Conservation (phyloP, 1,140 invertebrate genomes). For the Ceratoteleas bidentatus region DNA sequence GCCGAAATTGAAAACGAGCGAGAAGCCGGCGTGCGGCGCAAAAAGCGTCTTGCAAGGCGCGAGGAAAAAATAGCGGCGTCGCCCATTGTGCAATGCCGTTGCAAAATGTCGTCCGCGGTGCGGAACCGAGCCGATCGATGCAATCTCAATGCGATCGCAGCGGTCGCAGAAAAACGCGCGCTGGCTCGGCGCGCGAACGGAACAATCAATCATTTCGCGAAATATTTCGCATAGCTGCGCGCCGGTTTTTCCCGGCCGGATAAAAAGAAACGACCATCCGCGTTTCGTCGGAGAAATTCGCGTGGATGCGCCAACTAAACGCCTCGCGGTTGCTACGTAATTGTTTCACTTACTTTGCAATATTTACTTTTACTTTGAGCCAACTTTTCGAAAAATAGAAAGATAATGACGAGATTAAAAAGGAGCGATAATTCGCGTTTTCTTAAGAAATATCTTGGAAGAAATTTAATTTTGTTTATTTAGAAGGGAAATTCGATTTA, state of each 20-base stretch:
- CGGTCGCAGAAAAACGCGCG: constrained; percentile 32
- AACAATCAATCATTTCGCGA: constrained; percentile 32
- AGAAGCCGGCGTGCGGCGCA: not conserved
- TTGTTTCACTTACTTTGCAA: too few relatives aligned
- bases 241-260: constrained; percentile 3
- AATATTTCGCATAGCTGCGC: constrained; percentile 30
- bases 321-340: too few relatives aligned
- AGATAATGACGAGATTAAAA: too few relatives aligned
- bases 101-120: constrained; percentile 27
- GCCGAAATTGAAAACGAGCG: constrained; percentile 18
- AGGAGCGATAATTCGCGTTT: too few relatives aligned
- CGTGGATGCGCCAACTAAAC: too few relatives aligned
- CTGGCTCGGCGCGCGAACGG: constrained; percentile 24
- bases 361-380: too few relatives aligned
- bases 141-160: constrained; percentile 20
- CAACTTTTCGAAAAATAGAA: too few relatives aligned
- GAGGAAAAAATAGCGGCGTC: constrained; percentile 20
- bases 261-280: not conserved
- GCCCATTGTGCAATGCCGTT: not conserved
- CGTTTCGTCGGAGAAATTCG: too few relatives aligned
- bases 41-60: too few relatives aligned
- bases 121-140: constrained; percentile 33
- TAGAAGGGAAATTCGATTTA: too few relatives aligned
- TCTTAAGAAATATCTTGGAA: too few relatives aligned
- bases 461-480: too few relatives aligned